phyloP scores from a whole-genome alignment of 2,113 vertebrate genomes.

The Barnardius zonarius region DNA sequence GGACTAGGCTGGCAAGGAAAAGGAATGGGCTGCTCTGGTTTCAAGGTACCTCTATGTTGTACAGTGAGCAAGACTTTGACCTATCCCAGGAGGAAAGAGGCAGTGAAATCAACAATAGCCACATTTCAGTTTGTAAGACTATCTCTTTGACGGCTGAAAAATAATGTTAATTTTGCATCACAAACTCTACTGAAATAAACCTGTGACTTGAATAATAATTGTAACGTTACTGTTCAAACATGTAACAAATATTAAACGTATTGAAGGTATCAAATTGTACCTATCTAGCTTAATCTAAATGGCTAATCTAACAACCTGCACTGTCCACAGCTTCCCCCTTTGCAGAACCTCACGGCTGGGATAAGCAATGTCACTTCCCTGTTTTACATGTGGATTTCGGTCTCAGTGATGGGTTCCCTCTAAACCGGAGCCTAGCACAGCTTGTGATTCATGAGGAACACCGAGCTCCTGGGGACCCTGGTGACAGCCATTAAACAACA shows the following conservation, averaged over 20 bases:
- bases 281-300: background rate
- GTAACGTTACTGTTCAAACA: too few relatives aligned
- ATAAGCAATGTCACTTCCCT: background rate
- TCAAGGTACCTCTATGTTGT: background rate
- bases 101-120: fast-evolving
- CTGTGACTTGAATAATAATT: background rate
- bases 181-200: background rate
- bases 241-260: background rate
- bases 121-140: fast-evolving
- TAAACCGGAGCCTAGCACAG: too few relatives aligned
- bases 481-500: background rate
- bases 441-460: background rate
- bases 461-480: fast-evolving
- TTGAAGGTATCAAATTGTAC: background rate
- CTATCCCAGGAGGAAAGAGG: background rate
- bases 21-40: background rate
- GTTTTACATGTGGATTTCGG: background rate
- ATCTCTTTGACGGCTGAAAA: background rate
- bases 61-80: background rate
- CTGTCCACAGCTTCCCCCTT: background rate
- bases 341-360: fast-evolving
- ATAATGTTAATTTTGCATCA: background rate
- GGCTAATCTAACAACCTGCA: background rate
- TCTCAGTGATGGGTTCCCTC: background rate
- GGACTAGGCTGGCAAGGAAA: background rate